Evolutionary conservation across 2,113 vertebrate species (phyloP).

Genomic region (Chloropsis cyanopogon): DNA sequence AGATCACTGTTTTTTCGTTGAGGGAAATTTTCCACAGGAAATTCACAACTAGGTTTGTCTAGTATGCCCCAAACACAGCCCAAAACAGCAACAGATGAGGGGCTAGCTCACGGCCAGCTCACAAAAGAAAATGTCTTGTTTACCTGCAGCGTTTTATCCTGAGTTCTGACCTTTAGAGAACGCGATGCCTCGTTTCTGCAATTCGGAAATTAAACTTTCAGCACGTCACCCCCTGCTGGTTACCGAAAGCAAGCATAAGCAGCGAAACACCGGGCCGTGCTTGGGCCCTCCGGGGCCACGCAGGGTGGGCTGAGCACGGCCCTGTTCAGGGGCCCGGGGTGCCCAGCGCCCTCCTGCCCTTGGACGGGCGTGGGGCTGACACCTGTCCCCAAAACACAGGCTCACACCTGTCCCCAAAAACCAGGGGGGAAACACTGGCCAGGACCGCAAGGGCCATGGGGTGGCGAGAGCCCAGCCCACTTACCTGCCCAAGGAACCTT

Average conservation of each 20-base stretch:
- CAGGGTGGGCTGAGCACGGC: fast-evolving
- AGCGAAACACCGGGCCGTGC: fast-evolving
- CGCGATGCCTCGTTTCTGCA: fast-evolving
- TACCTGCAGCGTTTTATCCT: neutral
- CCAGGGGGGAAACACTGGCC: neutral
- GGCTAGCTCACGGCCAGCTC: fast-evolving
- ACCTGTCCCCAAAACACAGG: neutral
- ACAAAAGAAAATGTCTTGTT: neutral
- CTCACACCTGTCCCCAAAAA: neutral
- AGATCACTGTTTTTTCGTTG: neutral
- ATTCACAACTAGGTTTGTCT: neutral
- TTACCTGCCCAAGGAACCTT: neutral
- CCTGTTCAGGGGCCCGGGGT: too few relatives aligned
- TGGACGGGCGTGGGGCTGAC: fast-evolving
- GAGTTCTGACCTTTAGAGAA: neutral
- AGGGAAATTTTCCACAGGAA: neutral
- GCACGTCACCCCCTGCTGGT: neutral
- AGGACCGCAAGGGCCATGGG: fast-evolving
- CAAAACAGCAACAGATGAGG: neutral
- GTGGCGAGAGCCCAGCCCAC: fast-evolving
- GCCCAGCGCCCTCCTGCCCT: fast-evolving
- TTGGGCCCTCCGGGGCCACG: fast-evolving
- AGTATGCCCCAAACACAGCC: neutral
- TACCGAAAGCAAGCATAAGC: neutral
- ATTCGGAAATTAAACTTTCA: neutral